Base-by-base conservation (phyloP, 2,888 invertebrate genomes). In the Nephrotoma flavescens region DNA sequence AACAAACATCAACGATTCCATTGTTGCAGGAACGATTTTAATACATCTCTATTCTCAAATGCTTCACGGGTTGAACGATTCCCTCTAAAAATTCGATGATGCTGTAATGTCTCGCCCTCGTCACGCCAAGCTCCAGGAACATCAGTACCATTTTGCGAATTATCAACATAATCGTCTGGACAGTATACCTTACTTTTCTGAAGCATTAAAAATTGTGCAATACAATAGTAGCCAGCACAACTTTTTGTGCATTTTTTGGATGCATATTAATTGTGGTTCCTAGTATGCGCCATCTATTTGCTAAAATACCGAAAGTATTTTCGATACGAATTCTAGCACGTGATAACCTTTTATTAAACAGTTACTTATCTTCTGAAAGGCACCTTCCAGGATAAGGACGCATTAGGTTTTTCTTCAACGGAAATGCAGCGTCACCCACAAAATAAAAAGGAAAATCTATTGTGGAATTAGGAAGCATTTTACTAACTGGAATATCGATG, bases 141-240 rank as follows among this genome's bases (percentile, higher is more conserved):
- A 31, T 15, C 52, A 52, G 52, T 52, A n/a, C 41, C 83, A 83
- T 83, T 83, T 41, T 41, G 41, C 41, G 41, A 41, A 83, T 7
- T 83, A 83, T 83, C 83, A n/a, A 41, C 41, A 83, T 83, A 83
- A 83, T 83, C 83, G 12, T 83, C 83, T 41, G 83, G 83, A 57
- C 57, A 57, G 42, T 86, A 86, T 41, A 9, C 4, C 11, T 86
- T 12, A 5, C 19, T 31, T 31, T 86, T 7, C 12, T 83, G 52
- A 1, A 86, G 5, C 87, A 86, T 87, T 42, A 87, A 41, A 19
- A 88, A 87, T 87, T 88, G 42, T 88, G 87, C n/a, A 88, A 41
- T 4, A 85, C 86, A 15, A 87, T 41, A 47, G 86, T 87, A 47
- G 87, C 86, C n/a, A 87, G 42, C 0, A 87, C 86, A n/a, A 88